A percentile compares a stretch with the other conserved stretches of the same genome.
Conservation (phyloP, 2,797 vertebrate genomes). For the Onychomys leucogaster region DNA sequence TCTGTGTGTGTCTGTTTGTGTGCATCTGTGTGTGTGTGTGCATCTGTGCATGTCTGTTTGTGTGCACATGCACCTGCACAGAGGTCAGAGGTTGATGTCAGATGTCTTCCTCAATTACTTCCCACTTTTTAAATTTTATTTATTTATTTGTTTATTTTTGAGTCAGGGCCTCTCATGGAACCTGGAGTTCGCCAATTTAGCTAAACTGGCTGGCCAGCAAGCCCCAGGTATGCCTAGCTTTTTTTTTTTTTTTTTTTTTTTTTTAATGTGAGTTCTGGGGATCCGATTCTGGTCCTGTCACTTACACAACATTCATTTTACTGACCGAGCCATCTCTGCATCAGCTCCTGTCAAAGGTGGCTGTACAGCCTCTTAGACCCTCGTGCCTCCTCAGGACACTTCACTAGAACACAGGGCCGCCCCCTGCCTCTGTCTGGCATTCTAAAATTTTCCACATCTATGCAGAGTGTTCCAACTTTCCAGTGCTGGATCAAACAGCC, state of each 20-base stretch:
- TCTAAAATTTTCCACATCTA: not conserved
- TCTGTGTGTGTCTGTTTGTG: not conserved
- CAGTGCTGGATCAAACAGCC: not conserved
- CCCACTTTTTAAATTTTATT: not conserved
- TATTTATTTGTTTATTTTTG: not conserved
- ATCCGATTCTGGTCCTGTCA: not conserved
- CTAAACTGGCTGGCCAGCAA: not conserved
- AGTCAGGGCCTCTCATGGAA: not conserved
- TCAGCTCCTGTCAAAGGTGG: not conserved
- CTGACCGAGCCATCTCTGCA: not conserved
- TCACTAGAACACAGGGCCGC: not conserved
- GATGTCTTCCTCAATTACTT: not conserved
- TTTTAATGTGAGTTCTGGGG: not conserved
- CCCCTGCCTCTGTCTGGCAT: not conserved
- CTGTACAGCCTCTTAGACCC: too few relatives aligned
- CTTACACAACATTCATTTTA: not conserved
- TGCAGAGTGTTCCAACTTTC: not conserved
- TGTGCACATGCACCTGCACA: too few relatives aligned
- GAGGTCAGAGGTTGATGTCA: not conserved
- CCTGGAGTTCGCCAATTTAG: not conserved
- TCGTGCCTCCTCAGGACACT: not conserved
- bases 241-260: not conserved
- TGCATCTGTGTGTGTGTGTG: not conserved
- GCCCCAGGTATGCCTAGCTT: not conserved
- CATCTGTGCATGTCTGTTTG: not conserved